Base-by-base conservation (phyloP, 2,888 invertebrate genomes). In the Hofmannophila pseudospretella region DNA sequence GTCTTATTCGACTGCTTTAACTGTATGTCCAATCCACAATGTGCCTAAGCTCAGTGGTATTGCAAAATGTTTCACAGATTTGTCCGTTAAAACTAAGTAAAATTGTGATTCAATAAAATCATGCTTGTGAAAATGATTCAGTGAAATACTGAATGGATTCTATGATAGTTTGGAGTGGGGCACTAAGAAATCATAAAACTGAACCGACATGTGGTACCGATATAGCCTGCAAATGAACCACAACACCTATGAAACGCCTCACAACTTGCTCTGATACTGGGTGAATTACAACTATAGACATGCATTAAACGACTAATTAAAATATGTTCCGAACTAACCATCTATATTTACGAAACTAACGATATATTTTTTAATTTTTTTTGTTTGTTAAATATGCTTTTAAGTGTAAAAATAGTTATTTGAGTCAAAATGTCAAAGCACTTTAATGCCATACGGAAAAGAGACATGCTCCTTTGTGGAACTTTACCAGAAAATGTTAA, bases 261-360 rank as follows among this genome's bases (percentile, higher is more conserved):
- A 60, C 66, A 60, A 63, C 54, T 54, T 49, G 57, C 55, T 10
- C 59, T 51, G 55, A 67, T 51, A 74, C 60, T 65, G 64, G 65
- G 67, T 68, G 56, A 66, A 68, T 74, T 78, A 81, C 65, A 72
- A 66, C 80, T 82, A 84, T 68, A 66, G 72, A 76, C 80, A 82
- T 80, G 80, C 77, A 84, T 76, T 81, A 79, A 79, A 78, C 62
- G 54, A 67, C 78, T 81, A 80, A 74, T 79, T 84, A 80, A 80
- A 82, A 80, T 82, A 82, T 74, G 67, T 63, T 76, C 63, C 76
- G 51, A 69, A 72, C 80, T 79, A 82, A 80, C 66, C 61, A 61
- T 57, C 71, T 80, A 41, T 61, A 69, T 66, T 77, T 80, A 81
- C 55, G 54, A 78, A 79, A 78, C 84, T 85, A 80, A 80, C 74